phyloP scores from a whole-genome alignment of 37 sponge, comb jelly and placozoan species.

The Aplysina aerophoba region DNA sequence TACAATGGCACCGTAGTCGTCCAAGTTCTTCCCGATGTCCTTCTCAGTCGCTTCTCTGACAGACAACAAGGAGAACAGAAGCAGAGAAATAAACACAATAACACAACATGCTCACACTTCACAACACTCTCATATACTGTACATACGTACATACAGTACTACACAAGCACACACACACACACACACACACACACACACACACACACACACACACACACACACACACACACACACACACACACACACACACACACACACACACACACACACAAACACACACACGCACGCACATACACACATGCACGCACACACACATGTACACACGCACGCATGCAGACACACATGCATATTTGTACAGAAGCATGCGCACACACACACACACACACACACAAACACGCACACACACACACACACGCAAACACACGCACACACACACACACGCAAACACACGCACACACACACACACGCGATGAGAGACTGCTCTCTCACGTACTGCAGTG shows the following conservation, averaged over 20 bases:
- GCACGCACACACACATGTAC: not conserved
- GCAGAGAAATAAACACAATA: not conserved
- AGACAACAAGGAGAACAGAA: not conserved
- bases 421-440: too few relatives aligned
- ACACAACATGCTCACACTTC: not conserved
- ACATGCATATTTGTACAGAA: not conserved
- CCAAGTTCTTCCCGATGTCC: slow-evolving; percentile 49
- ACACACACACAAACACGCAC: too few relatives aligned
- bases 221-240: too few relatives aligned
- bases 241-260: not conserved
- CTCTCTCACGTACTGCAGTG: slow-evolving; percentile 45
- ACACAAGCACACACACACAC: not conserved
- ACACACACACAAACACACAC: too few relatives aligned
- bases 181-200: too few relatives aligned
- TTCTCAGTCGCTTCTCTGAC: slow-evolving; percentile 52
- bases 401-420: too few relatives aligned
- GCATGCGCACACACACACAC: too few relatives aligned
- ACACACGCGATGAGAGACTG: not conserved
- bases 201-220: too few relatives aligned
- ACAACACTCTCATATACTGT: not conserved
- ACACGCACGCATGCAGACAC: not conserved
- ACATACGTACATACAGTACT: not conserved
- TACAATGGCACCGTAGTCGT: slow-evolving; percentile 55
- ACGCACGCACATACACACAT: not conserved
- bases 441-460: not conserved